Base-by-base conservation (phyloP, 2,888 invertebrate genomes). In the Nowickia ferox region DNA sequence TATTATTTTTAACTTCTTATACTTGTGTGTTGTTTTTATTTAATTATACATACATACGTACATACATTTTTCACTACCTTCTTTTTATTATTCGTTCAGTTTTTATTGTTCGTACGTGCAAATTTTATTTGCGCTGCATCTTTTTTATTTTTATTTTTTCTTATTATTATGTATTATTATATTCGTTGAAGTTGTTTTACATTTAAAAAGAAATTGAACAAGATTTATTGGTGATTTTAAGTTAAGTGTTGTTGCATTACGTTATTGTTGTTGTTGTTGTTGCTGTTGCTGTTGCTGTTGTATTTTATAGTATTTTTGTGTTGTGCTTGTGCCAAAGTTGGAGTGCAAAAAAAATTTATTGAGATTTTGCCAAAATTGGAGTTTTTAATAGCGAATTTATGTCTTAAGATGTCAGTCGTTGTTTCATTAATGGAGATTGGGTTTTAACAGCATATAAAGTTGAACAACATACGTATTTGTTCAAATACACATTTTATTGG, bases 191-290 rank as follows among this genome's bases (percentile, higher is more conserved):
- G 63, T 63, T 71, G 15, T 57, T 63, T 72, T 46, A 19, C 30
- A 57, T 66, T 84, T 72, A 66, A 65, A 76, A 48, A 59, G 59
- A 77, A 77, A 80, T 69, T 82, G 75, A 86, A 86, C 75, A 79
- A 82, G 82, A 86, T 86, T 86, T 86, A 86, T 86, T 86, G 82
- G 46, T 75, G 75, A 82, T 86, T 78, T 82, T 46, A 79, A 86
- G 78, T 86, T 82, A 76, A 82, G 71, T 82, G 81, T 82, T 77
- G 63, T 82, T 76, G 53, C 42, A 9, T 61, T 55, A 38, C 30
- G 30, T 30, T 30, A 30, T 30, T 30, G 2, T 2, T 30, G 30
- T 30, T 30, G 4, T 30, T 30, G 30, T 30, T 30, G 30, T 6
- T 30, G n/a, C n/a, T n/a, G 30, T 4, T 30, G 30, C 30, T 30